Percentiles rank a stretch among this genome's conserved stretches.
Conservation (phyloP, 2,888 invertebrate species). For the Lepidochitona cinerea region DNA sequence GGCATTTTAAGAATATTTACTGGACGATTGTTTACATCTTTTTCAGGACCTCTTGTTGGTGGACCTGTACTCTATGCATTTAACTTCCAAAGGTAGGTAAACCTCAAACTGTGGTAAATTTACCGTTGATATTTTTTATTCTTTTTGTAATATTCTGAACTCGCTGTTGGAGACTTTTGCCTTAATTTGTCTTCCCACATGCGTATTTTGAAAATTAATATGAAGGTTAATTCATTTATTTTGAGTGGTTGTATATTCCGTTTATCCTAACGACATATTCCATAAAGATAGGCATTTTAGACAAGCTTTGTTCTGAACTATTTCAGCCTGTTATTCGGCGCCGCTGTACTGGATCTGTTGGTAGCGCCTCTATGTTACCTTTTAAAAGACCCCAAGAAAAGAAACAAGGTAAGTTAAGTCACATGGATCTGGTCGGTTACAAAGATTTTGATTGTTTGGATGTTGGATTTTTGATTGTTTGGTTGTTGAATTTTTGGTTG, state of each 20-base stretch:
- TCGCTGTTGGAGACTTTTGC: too few relatives aligned
- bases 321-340: conserved; percentile 21
- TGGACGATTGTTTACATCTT: neutral
- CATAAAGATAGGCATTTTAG: neutral
- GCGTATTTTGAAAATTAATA: too few relatives aligned
- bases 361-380: conserved; percentile 15
- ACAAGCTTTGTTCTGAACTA: neutral
- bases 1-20: neutral
- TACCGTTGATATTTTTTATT: too few relatives aligned
- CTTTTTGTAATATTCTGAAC: too few relatives aligned
- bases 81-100: conserved; percentile 27
- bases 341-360: conserved; percentile 18
- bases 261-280: too few relatives aligned
- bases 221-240: too few relatives aligned
- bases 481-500: too few relatives aligned
- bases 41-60: conserved; percentile 32
- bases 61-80: conserved; percentile 27
- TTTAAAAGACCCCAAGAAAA: conserved; percentile 10
- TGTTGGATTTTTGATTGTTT: neutral
- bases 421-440: neutral
- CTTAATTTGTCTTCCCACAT: too few relatives aligned
- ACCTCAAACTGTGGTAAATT: neutral
- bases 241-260: too few relatives aligned
- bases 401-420: neutral
- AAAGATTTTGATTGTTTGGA: neutral